Evolutionary conservation across 2,888 invertebrate genomes (phyloP).

Genomic region (Bimastos eiseni): DNA sequence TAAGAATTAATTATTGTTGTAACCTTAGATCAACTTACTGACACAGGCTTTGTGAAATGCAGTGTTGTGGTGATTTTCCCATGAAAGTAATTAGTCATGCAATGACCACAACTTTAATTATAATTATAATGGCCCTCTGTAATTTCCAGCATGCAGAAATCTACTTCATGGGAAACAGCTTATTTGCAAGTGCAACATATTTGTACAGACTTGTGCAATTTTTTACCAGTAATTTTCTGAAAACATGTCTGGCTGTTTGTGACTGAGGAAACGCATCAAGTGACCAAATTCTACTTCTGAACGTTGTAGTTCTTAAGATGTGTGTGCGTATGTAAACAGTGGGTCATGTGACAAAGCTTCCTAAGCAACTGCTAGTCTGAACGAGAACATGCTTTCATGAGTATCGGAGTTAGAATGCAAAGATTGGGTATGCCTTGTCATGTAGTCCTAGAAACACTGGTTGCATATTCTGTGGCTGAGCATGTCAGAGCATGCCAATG

Average conservation of each 20-base stretch:
- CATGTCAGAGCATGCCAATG: not conserved
- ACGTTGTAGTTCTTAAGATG: not conserved
- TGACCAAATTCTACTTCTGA: not conserved
- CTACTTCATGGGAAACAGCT: too few relatives aligned
- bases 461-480: conserved; percentile 13
- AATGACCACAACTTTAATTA: not conserved
- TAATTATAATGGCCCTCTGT: not conserved
- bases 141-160: not conserved
- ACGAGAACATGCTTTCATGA: not conserved
- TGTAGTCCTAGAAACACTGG: conserved; percentile 13
- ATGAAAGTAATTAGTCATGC: not conserved
- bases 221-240: not conserved
- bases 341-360: not conserved
- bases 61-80: not conserved
- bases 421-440: not conserved
- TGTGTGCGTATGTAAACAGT: not conserved
- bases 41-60: not conserved
- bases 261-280: not conserved
- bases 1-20: not conserved
- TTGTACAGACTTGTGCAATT: too few relatives aligned
- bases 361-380: conserved; percentile 13
- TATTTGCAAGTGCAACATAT: too few relatives aligned
- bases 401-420: not conserved
- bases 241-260: not conserved
- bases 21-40: not conserved